Conservation (phyloP, 2,113 vertebrate genomes). For the Mesembrinibis cayennensis region DNA sequence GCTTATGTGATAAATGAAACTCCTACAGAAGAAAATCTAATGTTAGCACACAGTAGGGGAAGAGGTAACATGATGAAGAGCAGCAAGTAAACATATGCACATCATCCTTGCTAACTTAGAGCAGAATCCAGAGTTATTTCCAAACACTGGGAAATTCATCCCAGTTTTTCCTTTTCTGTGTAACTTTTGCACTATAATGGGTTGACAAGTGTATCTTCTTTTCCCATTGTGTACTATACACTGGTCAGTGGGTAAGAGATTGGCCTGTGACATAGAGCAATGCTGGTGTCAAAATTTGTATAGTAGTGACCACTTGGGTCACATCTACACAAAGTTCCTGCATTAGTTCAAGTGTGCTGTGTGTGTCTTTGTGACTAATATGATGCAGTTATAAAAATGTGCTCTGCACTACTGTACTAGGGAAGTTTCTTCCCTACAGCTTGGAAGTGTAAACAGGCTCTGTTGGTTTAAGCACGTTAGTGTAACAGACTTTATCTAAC, state of each 20-base stretch:
- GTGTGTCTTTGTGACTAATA: not conserved
- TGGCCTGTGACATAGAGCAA: not conserved
- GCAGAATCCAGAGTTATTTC: not conserved
- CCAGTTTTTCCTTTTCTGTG: not conserved
- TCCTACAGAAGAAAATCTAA: not conserved
- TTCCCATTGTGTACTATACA: not conserved
- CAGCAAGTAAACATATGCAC: not conserved
- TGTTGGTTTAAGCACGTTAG: not conserved
- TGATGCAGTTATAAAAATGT: not conserved
- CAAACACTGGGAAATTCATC: not conserved
- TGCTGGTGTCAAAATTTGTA: not conserved
- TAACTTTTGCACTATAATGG: not conserved
- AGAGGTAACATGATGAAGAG: not conserved
- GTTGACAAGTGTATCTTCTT: not conserved
- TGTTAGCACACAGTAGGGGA: not conserved
- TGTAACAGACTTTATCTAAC: not conserved
- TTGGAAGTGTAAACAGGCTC: not conserved
- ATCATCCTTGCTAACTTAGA: not conserved
- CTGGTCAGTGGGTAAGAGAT: not conserved
- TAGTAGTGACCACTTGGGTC: rapidly evolving
- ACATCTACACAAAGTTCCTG: not conserved
- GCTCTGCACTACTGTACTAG: not conserved
- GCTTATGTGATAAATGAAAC: not conserved
- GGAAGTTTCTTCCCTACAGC: not conserved
- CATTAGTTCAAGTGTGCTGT: not conserved